A percentile compares a stretch with the other conserved stretches of the same genome.
phyloP scores from a whole-genome alignment of 2,888 invertebrate genomes.

The Rhingia rostrata region DNA sequence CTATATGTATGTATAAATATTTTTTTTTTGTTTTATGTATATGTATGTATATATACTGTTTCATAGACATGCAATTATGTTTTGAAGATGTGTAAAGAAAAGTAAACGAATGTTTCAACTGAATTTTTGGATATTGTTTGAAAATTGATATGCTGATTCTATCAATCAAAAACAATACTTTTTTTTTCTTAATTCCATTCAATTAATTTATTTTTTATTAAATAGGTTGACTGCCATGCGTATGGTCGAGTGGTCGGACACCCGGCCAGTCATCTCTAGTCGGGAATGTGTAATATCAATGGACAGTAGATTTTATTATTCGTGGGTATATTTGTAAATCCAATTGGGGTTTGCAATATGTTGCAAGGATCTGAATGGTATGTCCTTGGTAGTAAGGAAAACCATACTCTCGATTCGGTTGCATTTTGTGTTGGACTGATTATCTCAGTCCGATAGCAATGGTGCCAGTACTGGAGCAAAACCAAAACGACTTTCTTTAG shows the following conservation, averaged over 20 bases:
- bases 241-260: conserved; percentile 27
- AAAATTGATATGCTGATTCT: conserved; percentile 83
- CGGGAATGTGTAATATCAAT: conserved; percentile 73
- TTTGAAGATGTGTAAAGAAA: conserved; percentile 64
- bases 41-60: conserved; percentile 54
- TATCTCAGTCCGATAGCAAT: conserved; percentile 26
- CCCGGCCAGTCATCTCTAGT: conserved; percentile 36
- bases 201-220: conserved; percentile 55
- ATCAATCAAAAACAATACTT: conserved; percentile 79
- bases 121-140: conserved; percentile 75
- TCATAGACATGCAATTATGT: conserved; percentile 75
- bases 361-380: neutral
- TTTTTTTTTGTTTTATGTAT: conserved; percentile 46
- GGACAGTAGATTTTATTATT: conserved; percentile 66
- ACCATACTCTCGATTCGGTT: conserved; percentile 21
- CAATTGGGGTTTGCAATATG: conserved; percentile 60
- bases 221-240: conserved; percentile 56
- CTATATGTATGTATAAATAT: conserved; percentile 74
- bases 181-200: conserved; percentile 49
- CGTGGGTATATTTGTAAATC: conserved; percentile 66
- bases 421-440: neutral
- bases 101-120: conserved; percentile 52
- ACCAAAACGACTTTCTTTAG: conserved; percentile 43
- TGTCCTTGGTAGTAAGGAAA: conserved; percentile 21
- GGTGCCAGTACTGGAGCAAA: conserved; percentile 48